phyloP scores from a whole-genome alignment of 2,888 invertebrate species.

The Euspilapteryx auroguttella region DNA sequence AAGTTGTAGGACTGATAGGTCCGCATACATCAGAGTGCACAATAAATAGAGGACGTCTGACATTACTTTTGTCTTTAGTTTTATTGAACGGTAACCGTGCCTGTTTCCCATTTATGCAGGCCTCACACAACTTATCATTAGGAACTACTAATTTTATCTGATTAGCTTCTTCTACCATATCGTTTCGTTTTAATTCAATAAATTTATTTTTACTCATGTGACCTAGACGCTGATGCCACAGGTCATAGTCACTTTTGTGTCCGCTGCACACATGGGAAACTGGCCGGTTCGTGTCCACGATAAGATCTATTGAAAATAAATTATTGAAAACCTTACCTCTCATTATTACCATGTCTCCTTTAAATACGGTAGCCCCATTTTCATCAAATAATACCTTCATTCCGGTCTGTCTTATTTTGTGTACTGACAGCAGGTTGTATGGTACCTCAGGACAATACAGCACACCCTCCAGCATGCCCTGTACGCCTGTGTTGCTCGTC shows the following conservation, averaged over 20 bases:
- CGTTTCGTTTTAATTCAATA: conserved; percentile 8
- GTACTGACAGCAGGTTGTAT: conserved; percentile 17
- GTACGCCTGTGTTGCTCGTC: conserved; percentile 11
- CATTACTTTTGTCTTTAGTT: too few species aligned
- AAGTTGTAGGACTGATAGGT: too few species aligned
- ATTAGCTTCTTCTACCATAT: conserved; percentile 8
- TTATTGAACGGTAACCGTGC: conserved; percentile 16
- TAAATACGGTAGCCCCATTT: conserved; percentile 10
- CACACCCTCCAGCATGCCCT: conserved; percentile 9
- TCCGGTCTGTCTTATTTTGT: conserved; percentile 13
- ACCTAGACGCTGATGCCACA: conserved; percentile 15
- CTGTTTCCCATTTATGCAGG: conserved; percentile 21
- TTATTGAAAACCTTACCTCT: conserved; percentile 7
- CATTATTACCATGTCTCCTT: conserved; percentile 7
- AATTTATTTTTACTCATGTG: conserved; percentile 13
- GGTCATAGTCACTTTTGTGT: conserved; percentile 9
- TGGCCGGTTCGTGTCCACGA: conserved; percentile 1
- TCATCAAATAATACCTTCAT: conserved; percentile 14
- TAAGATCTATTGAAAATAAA: conserved; percentile 8
- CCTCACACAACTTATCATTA: conserved; percentile 15
- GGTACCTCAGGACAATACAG: too few species aligned
- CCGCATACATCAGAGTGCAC: too few species aligned
- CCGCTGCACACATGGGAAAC: conserved; percentile 9
- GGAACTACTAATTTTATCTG: conserved; percentile 6
- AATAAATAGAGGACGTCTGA: too few species aligned